Base-by-base conservation (phyloP, 2,888 invertebrate species). In the Polietes domitor region DNA sequence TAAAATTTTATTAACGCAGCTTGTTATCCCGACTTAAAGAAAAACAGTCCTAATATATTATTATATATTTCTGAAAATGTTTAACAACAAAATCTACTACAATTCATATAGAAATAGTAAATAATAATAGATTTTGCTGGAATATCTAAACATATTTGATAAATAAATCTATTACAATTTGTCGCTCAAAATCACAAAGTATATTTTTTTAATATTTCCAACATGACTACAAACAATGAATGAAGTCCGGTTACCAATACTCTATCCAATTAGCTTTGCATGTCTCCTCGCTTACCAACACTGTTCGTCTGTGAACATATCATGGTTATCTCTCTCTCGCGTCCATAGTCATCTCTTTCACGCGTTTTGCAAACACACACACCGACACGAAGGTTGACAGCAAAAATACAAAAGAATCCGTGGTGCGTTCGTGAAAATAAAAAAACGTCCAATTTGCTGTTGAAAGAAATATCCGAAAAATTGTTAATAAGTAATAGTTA, bases 341-440 rank as follows among this genome's bases (percentile, higher is more conserved):
- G 6, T 0, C 2, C 9, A 12, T 12, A 17, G 6, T 41, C 43
- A 10, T 74, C 79, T 74, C 80, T 63, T 74, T 82, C 76, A 79
- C 50, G 73, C 71, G 53, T 82, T 82, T 74, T 58, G 17, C 65
- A 68, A 71, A 58, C 68, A 73, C 76, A 74, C 77, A 50, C 17
- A 12, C 32, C 17, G 15, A 63, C 61, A 50, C n/a, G 65, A n/a
- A 63, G 47, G 17, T 55, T 72, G 19, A 55, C 80, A 80, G 84
- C 53, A 75, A 76, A 80, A 84, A 76, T 63, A 78, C 61, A 84
- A 78, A 75, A 78, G 75, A 84, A 73, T 78, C 78, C 65, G 81
- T 84, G 80, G 84, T 84, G 81, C 81, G 84, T 84, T 84, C 81
- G 81, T 84, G 81, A 84, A 58, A n/a, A 84, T 68, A 70, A 78